Percentiles rank a stretch among this genome's conserved stretches.
These are phyloP conservation scores for Catagonus wagneri DNA, from an alignment of 2,113 vertebrate genomes.

Conservation along the genomic window DNA sequence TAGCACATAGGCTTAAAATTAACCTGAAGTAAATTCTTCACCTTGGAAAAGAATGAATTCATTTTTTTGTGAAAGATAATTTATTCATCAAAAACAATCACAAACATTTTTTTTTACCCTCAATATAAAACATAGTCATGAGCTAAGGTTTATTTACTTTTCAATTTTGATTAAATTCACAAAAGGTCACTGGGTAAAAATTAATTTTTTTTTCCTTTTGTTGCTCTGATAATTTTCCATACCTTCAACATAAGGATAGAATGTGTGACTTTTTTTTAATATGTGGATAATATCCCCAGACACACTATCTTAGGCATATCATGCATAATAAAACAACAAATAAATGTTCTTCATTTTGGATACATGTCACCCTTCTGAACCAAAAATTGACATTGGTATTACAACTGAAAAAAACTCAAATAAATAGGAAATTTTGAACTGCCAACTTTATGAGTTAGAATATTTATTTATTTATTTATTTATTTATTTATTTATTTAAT, in stretches of 20 bases:
- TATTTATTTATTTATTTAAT: too few species aligned
- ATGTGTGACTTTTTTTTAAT: neutral
- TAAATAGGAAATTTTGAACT: neutral
- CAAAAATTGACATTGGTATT: neutral
- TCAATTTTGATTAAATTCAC: slow-evolving; percentile 39
- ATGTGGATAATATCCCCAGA: neutral
- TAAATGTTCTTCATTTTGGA: neutral
- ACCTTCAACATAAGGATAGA: neutral
- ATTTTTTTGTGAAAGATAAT: neutral
- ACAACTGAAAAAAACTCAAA: neutral
- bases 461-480: neutral
- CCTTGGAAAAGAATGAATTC: neutral
- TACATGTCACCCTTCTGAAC: neutral
- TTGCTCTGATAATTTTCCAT: slow-evolving; percentile 21
- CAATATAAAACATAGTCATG: slow-evolving; percentile 19
- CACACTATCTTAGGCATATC: neutral
- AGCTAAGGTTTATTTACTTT: neutral
- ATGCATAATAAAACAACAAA: neutral
- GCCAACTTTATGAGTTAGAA: neutral
- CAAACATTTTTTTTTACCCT: neutral
- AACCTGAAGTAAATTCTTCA: neutral
- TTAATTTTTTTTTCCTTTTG: slow-evolving; percentile 54
- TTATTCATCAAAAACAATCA: neutral
- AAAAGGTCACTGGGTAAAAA: slow-evolving; percentile 25
- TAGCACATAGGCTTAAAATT: neutral